Evolutionary conservation across 1,140 invertebrate genomes (phyloP).

Genomic region (Drosophila repleta): DNA sequence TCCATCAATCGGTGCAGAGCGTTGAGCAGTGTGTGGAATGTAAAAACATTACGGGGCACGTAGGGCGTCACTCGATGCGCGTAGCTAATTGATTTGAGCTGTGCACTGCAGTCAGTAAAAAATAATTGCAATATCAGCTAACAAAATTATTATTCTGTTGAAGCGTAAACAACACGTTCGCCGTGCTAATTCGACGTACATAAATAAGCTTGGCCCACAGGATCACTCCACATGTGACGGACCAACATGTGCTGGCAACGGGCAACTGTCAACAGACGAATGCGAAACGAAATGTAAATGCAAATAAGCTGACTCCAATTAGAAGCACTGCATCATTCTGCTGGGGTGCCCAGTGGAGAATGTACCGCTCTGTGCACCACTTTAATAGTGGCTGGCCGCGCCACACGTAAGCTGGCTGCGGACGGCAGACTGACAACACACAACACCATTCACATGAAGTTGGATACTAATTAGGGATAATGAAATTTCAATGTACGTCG

Average conservation of each 20-base stretch:
- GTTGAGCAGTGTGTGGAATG: not conserved
- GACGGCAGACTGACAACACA: not conserved
- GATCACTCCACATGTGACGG: conserved; percentile 6
- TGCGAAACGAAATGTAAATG: conserved; percentile 16
- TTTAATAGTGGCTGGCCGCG: not conserved
- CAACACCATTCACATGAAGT: not conserved
- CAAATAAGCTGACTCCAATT: conserved; percentile 29
- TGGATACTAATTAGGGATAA: conserved; percentile 26
- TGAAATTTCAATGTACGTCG: conserved; percentile 11
- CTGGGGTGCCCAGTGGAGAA: not conserved
- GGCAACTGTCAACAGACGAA: conserved; percentile 25
- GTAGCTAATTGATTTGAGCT: conserved; percentile 69
- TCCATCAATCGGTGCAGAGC: not conserved
- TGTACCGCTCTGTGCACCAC: not conserved
- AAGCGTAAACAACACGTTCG: conserved; percentile 41
- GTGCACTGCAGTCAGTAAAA: conserved; percentile 55
- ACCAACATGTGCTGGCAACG: conserved; percentile 18
- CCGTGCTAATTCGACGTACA: conserved; percentile 44
- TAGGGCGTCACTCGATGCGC: conserved; percentile 67
- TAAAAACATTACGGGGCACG: conserved; percentile 55
- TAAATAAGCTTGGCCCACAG: conserved; percentile 49
- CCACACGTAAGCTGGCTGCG: not conserved
- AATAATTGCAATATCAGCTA: conserved; percentile 42
- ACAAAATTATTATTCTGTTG: conserved; percentile 18
- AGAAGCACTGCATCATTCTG: conserved; percentile 22